phyloP scores from a whole-genome alignment of 1,140 invertebrate species.

The Heliconius hermathena region DNA sequence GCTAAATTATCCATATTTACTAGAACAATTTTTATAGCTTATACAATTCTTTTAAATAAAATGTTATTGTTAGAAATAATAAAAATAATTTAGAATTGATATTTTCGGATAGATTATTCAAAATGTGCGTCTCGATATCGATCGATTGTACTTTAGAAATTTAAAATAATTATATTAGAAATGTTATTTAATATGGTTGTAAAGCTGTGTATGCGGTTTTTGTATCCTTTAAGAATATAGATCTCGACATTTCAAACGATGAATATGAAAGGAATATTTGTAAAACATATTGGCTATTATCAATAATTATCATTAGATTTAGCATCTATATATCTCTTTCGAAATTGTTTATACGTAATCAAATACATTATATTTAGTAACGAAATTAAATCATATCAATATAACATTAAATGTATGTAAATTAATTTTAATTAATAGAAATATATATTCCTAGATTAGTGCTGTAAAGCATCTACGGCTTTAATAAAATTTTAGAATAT shows the following conservation, averaged over 20 bases:
- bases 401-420: conserved; percentile 40
- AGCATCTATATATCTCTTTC: conserved; percentile 7
- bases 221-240: conserved; percentile 49
- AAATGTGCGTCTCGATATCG: conserved; percentile 44
- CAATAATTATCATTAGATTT: background rate
- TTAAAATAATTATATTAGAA: conserved; percentile 31
- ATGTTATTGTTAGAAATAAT: conserved; percentile 42
- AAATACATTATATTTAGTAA: conserved; percentile 19
- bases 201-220: conserved; percentile 45
- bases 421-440: conserved; percentile 34
- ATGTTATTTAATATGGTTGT: background rate
- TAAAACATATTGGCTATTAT: conserved; percentile 9
- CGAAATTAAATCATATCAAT: conserved; percentile 56
- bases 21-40: conserved; percentile 34
- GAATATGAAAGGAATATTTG: conserved; percentile 18
- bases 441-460: conserved; percentile 33
- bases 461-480: conserved; percentile 53
- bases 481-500: conserved; percentile 49
- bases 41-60: conserved; percentile 13
- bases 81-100: conserved; percentile 57
- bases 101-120: conserved; percentile 76
- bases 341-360: conserved; percentile 25
- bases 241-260: conserved; percentile 17
- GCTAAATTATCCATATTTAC: conserved; percentile 35
- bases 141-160: conserved; percentile 36